Conservation (phyloP, 2,888 invertebrate species). For the Hirtodrosophila duncani region DNA sequence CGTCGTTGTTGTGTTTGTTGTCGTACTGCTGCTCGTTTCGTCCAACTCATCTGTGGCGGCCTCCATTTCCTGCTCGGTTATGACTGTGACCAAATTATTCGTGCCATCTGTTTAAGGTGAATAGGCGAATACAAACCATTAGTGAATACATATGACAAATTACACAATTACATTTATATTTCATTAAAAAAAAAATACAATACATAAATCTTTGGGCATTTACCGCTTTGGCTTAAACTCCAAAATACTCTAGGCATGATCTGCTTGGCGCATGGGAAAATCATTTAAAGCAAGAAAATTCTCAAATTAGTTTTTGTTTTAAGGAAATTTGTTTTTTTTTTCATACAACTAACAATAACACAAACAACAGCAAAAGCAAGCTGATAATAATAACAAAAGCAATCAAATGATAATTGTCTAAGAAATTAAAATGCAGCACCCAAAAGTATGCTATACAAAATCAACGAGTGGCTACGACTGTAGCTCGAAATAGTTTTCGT, state of each 20-base stretch:
- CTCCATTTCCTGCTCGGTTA: constrained; percentile 86
- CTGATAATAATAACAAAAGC: background rate
- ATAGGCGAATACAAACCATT: background rate
- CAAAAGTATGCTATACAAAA: constrained; percentile 17
- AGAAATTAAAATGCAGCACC: constrained; percentile 8
- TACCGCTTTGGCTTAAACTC: constrained; percentile 45
- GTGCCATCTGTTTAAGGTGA: constrained; percentile 82
- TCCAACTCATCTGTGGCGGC: constrained; percentile 53
- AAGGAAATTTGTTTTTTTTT: constrained; percentile 1
- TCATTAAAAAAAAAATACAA: constrained; percentile 19
- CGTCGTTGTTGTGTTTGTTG: constrained; percentile 54
- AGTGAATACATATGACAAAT: background rate
- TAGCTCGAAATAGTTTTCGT: constrained; percentile 47
- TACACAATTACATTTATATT: no score
- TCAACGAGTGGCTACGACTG: constrained; percentile 12
- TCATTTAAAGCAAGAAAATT: constrained; percentile 49
- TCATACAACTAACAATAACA: constrained; percentile 8
- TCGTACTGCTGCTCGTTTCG: constrained; percentile 48
- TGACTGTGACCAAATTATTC: constrained; percentile 91
- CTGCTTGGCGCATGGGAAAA: constrained; percentile 31
- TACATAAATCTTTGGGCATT: constrained; percentile 31
- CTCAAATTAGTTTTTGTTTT: constrained; percentile 40
- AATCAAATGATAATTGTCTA: no score
- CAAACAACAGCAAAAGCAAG: constrained; percentile 29
- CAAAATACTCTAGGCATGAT: constrained; percentile 54